phyloP scores from a whole-genome alignment of 2,797 vertebrate genomes.

The Lepus oiostolus region DNA sequence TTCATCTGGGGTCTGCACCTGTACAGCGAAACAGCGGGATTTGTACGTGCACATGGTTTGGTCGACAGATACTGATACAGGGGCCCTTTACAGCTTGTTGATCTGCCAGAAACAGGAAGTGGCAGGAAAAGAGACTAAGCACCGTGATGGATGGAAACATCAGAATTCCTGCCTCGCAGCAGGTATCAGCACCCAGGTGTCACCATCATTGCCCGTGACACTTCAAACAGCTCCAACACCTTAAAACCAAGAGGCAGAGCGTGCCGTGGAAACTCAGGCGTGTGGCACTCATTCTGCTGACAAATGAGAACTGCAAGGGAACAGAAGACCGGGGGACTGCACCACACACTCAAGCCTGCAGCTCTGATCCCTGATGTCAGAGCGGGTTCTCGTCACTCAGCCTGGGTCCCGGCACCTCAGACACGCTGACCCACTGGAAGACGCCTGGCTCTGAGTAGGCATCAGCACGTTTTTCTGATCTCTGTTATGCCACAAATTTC shows the following conservation, averaged over 20 bases:
- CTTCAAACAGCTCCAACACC: not conserved
- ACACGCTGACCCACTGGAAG: conserved; percentile 22
- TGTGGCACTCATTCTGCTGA: not conserved
- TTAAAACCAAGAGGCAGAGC: not conserved
- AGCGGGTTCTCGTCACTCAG: not conserved
- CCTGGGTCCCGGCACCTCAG: not conserved
- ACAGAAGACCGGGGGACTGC: not conserved
- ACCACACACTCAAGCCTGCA: not conserved
- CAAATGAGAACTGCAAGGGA: not conserved
- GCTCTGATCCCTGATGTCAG: conserved; percentile 6
- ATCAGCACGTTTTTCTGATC: not conserved
- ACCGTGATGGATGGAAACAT: not conserved
- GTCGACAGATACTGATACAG: conserved; percentile 1
- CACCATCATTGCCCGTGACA: not conserved
- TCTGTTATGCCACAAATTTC: not conserved
- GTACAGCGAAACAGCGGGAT: conserved; percentile 39
- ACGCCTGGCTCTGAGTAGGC: not conserved
- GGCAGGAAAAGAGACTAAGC: conserved; percentile 36
- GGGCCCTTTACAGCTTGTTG: conserved; percentile 9
- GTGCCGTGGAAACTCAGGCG: not conserved
- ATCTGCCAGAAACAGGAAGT: conserved; percentile 44
- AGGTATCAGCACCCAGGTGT: not conserved
- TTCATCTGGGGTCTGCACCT: conserved; percentile 16
- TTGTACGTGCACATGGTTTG: not conserved
- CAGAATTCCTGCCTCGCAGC: not conserved